Evolutionary conservation across 1,140 invertebrate species (phyloP), one percentile per base, ranked within the genome.

Genomic region (Drosophila arawakana): DNA sequence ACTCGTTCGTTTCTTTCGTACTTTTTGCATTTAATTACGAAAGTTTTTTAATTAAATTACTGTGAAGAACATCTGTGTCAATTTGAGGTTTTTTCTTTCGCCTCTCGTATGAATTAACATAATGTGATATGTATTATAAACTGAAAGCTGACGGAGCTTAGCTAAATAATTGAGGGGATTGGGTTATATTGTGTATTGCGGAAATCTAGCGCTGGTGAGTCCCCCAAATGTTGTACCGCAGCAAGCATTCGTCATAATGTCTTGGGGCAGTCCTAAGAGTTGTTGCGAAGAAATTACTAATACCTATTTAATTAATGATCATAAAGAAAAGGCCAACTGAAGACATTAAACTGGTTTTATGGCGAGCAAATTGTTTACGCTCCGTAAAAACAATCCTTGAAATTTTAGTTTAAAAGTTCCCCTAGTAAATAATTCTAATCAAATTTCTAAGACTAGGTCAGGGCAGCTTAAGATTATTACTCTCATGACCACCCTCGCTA

Each of bases 1-100:
- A 49, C 73, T 69, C 67, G 55, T 75, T 72, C 54, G 41, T 67
- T 75, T 84, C 61, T 75, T 44, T 21, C 65, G 75, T 73, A 68
- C 66, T 84, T 89, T 30, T 90, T 76, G 78, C 81, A 78, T 89
- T 88, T 90, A 84, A 89, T 89, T 89, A 83, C 84, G 62, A 89
- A 89, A 90, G 69, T 89, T 89, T 89, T 88, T 90, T 90, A 89
- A 89, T 89, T 89, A 89, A 89, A 89, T 89, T 80, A 89, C 72
- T 89, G 81, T 70, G 65, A 73, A 63, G 80, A 78, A 89, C 84
- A 89, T 90, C 84, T 89, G 85, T 84, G 81, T 90, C 85, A 81
- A 78, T 62, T 57, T 75, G 84, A 70, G 80, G 80, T 80, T 76
- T 52, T 65, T 69, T 65, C 63, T 65, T 70, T 54, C 30, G 46